Evolutionary conservation across 2,113 vertebrate species (phyloP).

Genomic region (Rattus rattus): DNA sequence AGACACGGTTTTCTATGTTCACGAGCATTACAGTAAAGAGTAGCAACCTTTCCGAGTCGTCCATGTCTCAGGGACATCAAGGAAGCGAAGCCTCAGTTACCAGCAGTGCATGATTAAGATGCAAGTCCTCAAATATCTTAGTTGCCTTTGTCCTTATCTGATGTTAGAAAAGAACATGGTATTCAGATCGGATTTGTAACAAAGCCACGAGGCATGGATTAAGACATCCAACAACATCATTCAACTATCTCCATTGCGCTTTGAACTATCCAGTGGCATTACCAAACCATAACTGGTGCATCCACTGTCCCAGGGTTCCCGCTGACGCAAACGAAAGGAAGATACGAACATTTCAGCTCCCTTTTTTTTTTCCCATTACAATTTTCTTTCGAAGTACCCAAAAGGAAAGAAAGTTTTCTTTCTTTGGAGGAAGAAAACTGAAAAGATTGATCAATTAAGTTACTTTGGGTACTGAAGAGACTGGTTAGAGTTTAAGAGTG

Average conservation of each 20-base stretch:
- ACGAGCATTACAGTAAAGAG: conserved; percentile 25
- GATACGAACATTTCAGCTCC: background rate
- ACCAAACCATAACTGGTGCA: background rate
- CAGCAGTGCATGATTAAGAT: conserved; percentile 16
- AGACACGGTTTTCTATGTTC: conserved; percentile 56
- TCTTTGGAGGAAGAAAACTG: background rate
- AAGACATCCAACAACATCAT: background rate
- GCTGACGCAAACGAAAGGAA: background rate
- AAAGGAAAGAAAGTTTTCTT: background rate
- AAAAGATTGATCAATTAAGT: conserved; percentile 8
- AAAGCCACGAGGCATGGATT: background rate
- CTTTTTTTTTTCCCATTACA: background rate
- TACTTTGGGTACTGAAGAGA: background rate
- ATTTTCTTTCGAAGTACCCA: conserved; percentile 13
- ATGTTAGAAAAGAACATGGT: conserved; percentile 59
- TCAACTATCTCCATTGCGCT: conserved; percentile 10
- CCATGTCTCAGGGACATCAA: conserved; percentile 44
- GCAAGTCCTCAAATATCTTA: conserved; percentile 42
- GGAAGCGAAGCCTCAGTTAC: conserved; percentile 40
- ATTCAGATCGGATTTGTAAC: conserved; percentile 18
- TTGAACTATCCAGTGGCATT: background rate
- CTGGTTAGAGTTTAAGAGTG: too few species aligned
- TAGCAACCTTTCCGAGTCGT: conserved; percentile 28
- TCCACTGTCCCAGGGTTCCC: background rate
- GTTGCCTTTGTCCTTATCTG: conserved; percentile 7